A percentile compares a stretch with the other conserved stretches of the same genome.
These are phyloP conservation scores for Miltochrista miniata DNA, from an alignment of 2,888 invertebrate genomes.

Conservation along the genomic window DNA sequence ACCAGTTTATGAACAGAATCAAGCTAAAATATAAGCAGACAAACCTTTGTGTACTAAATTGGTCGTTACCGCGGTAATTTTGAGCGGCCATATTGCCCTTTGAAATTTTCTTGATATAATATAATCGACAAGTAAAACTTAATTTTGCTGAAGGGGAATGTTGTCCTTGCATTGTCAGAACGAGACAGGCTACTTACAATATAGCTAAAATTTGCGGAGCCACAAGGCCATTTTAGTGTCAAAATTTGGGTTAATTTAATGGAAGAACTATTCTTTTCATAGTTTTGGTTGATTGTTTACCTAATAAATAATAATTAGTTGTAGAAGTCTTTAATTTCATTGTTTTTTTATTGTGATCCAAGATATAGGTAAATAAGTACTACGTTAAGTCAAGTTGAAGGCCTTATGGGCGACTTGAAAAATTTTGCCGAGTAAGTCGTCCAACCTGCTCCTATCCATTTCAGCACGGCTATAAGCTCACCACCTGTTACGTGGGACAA, in stretches of 20 bases:
- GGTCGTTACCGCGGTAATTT: constrained; percentile 51
- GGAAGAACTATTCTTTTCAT: no score
- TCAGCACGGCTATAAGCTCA: no score
- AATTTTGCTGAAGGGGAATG: constrained; percentile 6
- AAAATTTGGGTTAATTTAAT: neutral
- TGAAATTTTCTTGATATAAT: constrained; percentile 24
- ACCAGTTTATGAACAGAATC: constrained; percentile 16
- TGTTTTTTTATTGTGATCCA: no score
- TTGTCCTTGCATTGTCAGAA: constrained; percentile 1
- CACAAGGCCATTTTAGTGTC: neutral
- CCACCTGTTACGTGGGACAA: no score
- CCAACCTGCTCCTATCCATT: no score
- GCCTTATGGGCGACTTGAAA: no score
- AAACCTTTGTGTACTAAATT: constrained; percentile 51
- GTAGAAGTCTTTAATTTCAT: no score
- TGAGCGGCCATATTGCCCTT: constrained; percentile 39
- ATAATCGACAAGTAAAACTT: constrained; percentile 12
- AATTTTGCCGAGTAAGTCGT: no score
- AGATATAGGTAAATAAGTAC: no score
- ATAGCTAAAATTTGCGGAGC: constrained; percentile 1
- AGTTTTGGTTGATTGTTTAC: no score
- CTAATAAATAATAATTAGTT: no score
- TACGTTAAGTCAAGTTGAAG: no score
- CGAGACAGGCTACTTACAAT: constrained; percentile 3
- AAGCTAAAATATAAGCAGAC: constrained; percentile 40